These are phyloP conservation scores for Macropus fuliginosus DNA, from an alignment of 2,797 vertebrate species.

Conservation along the genomic window DNA sequence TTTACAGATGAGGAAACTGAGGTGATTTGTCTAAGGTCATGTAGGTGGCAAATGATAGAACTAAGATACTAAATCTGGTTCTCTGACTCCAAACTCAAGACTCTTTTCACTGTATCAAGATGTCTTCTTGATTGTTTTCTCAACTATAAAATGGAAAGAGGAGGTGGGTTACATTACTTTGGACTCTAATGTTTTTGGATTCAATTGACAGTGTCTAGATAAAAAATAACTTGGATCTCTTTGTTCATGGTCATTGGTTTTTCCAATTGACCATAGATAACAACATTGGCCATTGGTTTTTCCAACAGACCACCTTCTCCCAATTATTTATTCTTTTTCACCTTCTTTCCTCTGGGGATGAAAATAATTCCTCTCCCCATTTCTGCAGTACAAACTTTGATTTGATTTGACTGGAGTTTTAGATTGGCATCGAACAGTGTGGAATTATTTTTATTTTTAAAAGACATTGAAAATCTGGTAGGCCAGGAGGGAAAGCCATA, in stretches of 20 bases:
- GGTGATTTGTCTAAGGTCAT: neutral
- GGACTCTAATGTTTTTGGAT: neutral
- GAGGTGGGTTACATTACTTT: neutral
- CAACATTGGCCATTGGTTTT: neutral
- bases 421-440: neutral
- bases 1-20: neutral
- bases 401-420: neutral
- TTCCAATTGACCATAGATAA: neutral
- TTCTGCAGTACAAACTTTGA: neutral
- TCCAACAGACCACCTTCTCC: neutral
- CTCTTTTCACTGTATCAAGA: neutral
- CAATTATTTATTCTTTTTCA: neutral
- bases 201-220: neutral
- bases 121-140: neutral
- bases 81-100: neutral
- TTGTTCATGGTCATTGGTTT: neutral
- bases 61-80: neutral
- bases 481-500: neutral
- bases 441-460: neutral
- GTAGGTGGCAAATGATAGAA: neutral
- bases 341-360: neutral
- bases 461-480: neutral
- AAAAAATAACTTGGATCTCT: neutral
- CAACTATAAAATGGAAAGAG: neutral
- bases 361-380: neutral